Conservation (phyloP, 53 echinoderm and acorn worm species). For the Apostichopus leukothele region DNA sequence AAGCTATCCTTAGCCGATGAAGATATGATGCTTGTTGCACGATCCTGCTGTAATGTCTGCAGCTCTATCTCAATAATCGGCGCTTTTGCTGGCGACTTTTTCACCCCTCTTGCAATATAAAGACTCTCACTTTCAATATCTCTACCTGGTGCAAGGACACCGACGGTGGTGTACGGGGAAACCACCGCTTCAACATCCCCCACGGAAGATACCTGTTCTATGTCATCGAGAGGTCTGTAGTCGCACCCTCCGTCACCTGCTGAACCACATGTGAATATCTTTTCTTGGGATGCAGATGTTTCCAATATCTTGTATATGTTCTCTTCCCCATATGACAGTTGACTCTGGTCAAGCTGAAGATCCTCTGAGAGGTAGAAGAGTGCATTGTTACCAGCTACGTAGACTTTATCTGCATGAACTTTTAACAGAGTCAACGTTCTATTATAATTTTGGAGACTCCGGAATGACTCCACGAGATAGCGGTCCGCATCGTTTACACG, state of each 20-base stretch:
- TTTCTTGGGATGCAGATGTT: background rate
- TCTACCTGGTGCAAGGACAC: background rate
- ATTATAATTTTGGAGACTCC: background rate
- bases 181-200: background rate
- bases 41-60: background rate
- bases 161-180: constrained; percentile 10
- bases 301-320: constrained; percentile 12
- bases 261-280: constrained; percentile 3
- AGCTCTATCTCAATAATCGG: background rate
- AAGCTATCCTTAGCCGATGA: background rate
- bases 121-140: background rate
- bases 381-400: constrained; percentile 28
- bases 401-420: background rate
- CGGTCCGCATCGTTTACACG: background rate
- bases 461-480: background rate
- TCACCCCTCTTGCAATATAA: background rate
- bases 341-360: background rate
- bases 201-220: background rate
- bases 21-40: background rate
- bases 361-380: constrained; percentile 17
- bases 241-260: background rate
- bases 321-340: background rate
- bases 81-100: background rate
- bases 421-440: constrained; percentile 6
- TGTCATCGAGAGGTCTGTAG: background rate